These are phyloP conservation scores for Sterna hirundo DNA, from an alignment of 2,113 vertebrate genomes.

Conservation along the genomic window DNA sequence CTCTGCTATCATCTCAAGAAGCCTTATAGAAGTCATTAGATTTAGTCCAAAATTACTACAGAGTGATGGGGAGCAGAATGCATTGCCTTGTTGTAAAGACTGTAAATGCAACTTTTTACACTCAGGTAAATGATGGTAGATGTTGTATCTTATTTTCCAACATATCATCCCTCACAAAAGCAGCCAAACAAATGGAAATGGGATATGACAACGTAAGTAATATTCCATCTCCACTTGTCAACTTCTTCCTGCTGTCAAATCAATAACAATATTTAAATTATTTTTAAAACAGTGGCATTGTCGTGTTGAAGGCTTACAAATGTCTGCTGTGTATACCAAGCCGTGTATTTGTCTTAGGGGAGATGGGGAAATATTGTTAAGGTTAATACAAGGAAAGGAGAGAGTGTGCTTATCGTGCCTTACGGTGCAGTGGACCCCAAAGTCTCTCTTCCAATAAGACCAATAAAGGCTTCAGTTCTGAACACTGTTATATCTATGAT, in stretches of 20 bases:
- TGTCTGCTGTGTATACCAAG: neutral
- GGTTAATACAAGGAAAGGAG: neutral
- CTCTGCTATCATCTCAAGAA: neutral
- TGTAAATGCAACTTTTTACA: neutral
- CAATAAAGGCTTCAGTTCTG: neutral
- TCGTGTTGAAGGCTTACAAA: neutral
- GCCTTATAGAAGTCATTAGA: neutral
- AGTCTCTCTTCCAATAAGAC: neutral
- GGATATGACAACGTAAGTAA: slow-evolving; percentile 45
- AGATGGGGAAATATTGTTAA: neutral
- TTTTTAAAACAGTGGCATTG: neutral
- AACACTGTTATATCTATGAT: neutral
- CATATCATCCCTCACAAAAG: slow-evolving; percentile 16
- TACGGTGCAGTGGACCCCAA: neutral
- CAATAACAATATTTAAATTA: slow-evolving; percentile 35
- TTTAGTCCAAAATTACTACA: neutral
- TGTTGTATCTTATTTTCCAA: slow-evolving; percentile 10
- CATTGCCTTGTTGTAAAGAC: neutral
- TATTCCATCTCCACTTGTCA: slow-evolving; percentile 23
- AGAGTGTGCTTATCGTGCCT: neutral
- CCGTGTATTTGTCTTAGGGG: neutral
- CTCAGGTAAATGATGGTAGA: slow-evolving; percentile 19
- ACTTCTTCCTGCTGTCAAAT: slow-evolving; percentile 38
- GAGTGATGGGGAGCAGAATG: neutral
- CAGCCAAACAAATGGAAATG: slow-evolving; percentile 50